Base-by-base conservation (phyloP, 2,888 invertebrate genomes). In the Cataglyphis altisquamis region DNA sequence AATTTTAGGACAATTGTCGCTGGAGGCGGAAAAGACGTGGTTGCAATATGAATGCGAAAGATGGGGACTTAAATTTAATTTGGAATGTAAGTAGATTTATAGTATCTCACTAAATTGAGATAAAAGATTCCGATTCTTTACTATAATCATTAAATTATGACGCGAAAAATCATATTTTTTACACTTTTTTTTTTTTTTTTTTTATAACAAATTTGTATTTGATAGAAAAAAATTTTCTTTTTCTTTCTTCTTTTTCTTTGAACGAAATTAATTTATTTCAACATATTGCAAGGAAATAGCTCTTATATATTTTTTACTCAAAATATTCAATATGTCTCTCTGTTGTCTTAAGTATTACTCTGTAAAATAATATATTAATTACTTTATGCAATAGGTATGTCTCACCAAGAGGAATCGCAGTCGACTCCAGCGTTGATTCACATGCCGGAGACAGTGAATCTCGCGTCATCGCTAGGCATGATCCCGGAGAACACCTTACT, bases 21-120 rank as follows among this genome's bases (percentile, higher is more conserved):
- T 98, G 94, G 98, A 98, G 95, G 98, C 98, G 85, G 98, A 98
- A 95, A 97, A 98, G 95, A 97, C 98, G 89, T 98, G 98, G 98
- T 95, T 98, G 92, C 98, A 98, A 95, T 98, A 97, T 94, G 98
- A 98, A 95, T 98, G 97, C 95, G 98, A 98, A 95, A 97, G 97
- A 92, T 98, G 98, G 98, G 98, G 98, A 91, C 96, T 97, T 93
- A 97, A 97, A 95, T 97, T 97, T 95, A 97, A 97, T 95, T 95
- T 97, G 94, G 97, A 97, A 97, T 97, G 97, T 97, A 96, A 96
- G 95, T 94, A 84, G 41, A 82, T 36, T 15, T 60, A 45, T 4
- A 45, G 74, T 32, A 48, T 60, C 21, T 78, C n/a, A 12, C 81
- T 72, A n/a, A 48, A 52, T 67, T 41, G 25, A 41, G 1, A n/a